These are phyloP conservation scores for Battus philenor DNA, from an alignment of 1,140 invertebrate species.

Conservation along the genomic window DNA sequence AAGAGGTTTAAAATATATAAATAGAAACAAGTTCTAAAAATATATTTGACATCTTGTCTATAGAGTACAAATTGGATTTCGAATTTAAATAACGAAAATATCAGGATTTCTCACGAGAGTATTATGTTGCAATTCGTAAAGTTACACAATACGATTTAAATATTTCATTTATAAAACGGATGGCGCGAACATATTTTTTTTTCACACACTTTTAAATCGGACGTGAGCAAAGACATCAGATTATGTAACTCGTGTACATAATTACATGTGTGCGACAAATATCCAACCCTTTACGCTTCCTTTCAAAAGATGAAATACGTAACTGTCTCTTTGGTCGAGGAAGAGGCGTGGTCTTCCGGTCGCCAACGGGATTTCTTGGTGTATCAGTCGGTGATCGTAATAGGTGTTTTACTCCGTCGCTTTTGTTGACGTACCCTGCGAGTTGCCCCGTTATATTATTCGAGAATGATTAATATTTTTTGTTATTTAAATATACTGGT, in stretches of 20 bases:
- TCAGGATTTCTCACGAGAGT: too few relatives aligned
- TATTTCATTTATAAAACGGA: not conserved
- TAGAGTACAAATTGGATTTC: too few relatives aligned
- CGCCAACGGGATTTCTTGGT: constrained; percentile 42
- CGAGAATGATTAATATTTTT: not conserved
- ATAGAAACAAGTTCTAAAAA: too few relatives aligned
- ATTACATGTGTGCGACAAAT: constrained; percentile 3
- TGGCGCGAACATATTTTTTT: not conserved
- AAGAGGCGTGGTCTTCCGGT: constrained; percentile 62
- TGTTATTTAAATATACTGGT: constrained; percentile 4
- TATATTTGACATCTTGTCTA: too few relatives aligned
- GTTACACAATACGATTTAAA: constrained; percentile 4
- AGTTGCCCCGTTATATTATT: constrained; percentile 7
- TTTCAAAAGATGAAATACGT: constrained; percentile 47
- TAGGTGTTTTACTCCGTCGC: constrained; percentile 23
- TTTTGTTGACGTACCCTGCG: not conserved
- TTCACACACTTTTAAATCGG: constrained; percentile 6
- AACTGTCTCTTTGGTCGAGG: constrained; percentile 45
- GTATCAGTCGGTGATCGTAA: constrained; percentile 35
- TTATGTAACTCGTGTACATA: constrained; percentile 15
- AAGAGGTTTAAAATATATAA: too few relatives aligned
- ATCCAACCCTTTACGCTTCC: constrained; percentile 30
- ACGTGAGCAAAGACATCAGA: not conserved
- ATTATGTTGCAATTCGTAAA: constrained; percentile 1
- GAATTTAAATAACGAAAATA: too few relatives aligned